Conservation (phyloP, 2,888 invertebrate species). For the Morpho achilles region DNA sequence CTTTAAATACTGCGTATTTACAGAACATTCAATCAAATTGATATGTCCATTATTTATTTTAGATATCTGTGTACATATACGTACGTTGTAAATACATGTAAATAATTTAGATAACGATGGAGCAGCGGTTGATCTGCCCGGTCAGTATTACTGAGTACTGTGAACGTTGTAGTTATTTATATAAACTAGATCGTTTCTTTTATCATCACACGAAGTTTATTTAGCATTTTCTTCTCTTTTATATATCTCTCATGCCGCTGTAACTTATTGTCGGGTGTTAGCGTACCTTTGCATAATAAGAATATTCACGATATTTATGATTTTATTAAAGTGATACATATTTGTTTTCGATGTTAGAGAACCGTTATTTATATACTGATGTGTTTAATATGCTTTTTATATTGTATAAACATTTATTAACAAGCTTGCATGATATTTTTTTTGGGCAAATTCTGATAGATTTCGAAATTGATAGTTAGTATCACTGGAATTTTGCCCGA, state of each 20-base stretch:
- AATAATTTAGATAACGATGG: conserved; percentile 53
- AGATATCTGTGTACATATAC: conserved; percentile 67
- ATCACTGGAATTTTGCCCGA: conserved; percentile 48
- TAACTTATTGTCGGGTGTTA: conserved; percentile 26
- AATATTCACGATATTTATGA: conserved; percentile 8
- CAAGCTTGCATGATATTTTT: conserved; percentile 19
- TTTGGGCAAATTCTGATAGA: conserved; percentile 56
- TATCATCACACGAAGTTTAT: conserved; percentile 23
- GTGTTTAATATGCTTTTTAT: conserved; percentile 28
- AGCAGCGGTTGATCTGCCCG: conserved; percentile 50
- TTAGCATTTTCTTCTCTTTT: conserved; percentile 18
- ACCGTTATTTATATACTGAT: conserved; percentile 30
- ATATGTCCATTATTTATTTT: conserved; percentile 74
- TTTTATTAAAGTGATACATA: conserved; percentile 15
- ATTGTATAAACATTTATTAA: conserved; percentile 26
- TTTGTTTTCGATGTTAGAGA: conserved; percentile 26
- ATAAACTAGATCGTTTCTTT: conserved; percentile 21
- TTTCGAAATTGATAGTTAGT: conserved; percentile 73
- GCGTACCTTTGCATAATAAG: conserved; percentile 11
- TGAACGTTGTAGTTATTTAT: conserved; percentile 28
- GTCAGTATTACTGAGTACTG: conserved; percentile 70
- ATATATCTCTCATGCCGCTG: conserved; percentile 18
- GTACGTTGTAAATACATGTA: conserved; percentile 68
- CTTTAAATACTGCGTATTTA: conserved; percentile 55
- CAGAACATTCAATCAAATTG: conserved; percentile 70